phyloP scores from a whole-genome alignment of 35 echinoderm and acorn worm species.

The Hemicentrotus pulcherrimus region DNA sequence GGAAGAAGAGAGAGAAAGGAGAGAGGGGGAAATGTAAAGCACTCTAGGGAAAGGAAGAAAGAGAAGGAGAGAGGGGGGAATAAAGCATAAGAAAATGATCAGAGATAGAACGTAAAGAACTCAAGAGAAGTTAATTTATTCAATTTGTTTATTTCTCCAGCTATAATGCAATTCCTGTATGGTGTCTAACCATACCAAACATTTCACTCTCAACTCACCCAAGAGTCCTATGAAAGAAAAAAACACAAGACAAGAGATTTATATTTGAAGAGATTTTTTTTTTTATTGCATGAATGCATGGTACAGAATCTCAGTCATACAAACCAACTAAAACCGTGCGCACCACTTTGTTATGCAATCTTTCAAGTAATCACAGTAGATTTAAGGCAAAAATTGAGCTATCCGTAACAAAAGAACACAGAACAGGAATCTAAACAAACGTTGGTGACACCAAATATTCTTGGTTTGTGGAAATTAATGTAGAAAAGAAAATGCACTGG shows the following conservation, averaged over 20 bases:
- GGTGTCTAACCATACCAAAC: too few relatives aligned
- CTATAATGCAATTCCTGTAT: too few relatives aligned
- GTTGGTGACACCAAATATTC: not conserved
- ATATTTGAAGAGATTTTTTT: conserved; percentile 29
- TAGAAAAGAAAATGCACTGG: not conserved
- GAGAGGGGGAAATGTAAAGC: too few relatives aligned
- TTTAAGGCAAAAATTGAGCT: conserved; percentile 42
- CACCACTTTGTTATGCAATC: conserved; percentile 11
- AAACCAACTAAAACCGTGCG: conserved; percentile 37
- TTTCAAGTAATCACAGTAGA: not conserved
- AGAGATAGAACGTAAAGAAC: too few relatives aligned
- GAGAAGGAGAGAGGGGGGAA: too few relatives aligned
- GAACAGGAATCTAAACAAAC: not conserved
- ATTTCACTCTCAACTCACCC: too few relatives aligned
- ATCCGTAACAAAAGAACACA: not conserved
- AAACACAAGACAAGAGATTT: not conserved
- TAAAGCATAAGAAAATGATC: too few relatives aligned
- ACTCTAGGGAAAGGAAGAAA: too few relatives aligned
- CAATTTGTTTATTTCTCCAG: too few relatives aligned
- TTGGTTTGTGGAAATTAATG: not conserved
- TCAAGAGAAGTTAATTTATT: too few relatives aligned
- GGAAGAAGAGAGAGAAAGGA: too few relatives aligned
- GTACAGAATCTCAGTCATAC: conserved; percentile 27
- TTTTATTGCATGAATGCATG: conserved; percentile 41
- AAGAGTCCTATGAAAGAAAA: too few relatives aligned